phyloP scores from a whole-genome alignment of 2,888 invertebrate species.

The Rotaria sp. region DNA sequence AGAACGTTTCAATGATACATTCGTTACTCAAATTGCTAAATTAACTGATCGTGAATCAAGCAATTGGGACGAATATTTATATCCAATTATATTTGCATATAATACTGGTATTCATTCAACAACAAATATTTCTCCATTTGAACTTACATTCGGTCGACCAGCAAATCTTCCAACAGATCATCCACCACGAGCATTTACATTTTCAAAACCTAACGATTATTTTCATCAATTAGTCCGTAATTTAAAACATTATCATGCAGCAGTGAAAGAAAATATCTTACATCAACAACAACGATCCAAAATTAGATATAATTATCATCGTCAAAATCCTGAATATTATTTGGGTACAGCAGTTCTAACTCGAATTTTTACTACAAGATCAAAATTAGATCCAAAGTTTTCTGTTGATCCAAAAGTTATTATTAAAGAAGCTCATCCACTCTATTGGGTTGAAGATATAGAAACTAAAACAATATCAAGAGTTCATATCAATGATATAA shows the following conservation, averaged over 20 bases:
- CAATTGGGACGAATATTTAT: not conserved
- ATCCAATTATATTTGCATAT: not conserved
- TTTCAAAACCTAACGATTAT: not conserved
- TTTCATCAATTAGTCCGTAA: not conserved
- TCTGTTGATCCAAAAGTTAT: too few species aligned
- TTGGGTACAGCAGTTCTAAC: too few species aligned
- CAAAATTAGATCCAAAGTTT: too few species aligned
- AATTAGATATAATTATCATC: not conserved
- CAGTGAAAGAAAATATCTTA: not conserved
- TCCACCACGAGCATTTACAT: not conserved
- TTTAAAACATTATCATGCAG: not conserved
- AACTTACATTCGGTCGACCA: not conserved
- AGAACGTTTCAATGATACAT: conserved; percentile 40
- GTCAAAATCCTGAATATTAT: too few species aligned
- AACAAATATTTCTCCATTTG: not conserved
- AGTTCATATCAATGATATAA: too few species aligned
- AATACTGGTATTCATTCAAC: not conserved
- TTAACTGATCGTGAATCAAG: not conserved
- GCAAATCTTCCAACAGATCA: not conserved
- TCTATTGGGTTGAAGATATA: too few species aligned
- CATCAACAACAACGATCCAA: not conserved
- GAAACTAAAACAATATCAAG: too few species aligned
- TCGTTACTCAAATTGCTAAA: conserved; percentile 8
- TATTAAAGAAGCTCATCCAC: too few species aligned
- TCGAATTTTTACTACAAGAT: too few species aligned